Evolutionary conservation across 2,113 vertebrate species (phyloP), one percentile per base, ranked within the genome.

Genomic region (Rhodinocichla rosea): DNA sequence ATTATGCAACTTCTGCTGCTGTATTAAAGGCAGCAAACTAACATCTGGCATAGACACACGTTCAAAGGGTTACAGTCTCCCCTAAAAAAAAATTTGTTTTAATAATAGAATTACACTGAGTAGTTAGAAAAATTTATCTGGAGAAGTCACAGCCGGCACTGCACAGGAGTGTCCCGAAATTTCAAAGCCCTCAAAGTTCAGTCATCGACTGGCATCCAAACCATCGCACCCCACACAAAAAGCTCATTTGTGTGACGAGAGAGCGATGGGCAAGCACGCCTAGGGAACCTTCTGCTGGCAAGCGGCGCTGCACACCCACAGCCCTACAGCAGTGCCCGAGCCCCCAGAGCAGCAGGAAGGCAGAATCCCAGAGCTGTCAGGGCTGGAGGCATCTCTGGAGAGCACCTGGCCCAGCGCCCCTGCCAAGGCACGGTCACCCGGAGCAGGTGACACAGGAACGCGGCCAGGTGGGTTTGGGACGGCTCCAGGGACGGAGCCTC

Each of bases 231-330:
- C 4, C 64, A 42, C 7, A 33, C 33, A 42, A 17, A 42, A 22
- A 37, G 8, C 11, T 12, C 15, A 32, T 42, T 10, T 13, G 65
- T 37, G 42, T 71, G 45, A 7, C 5, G 11, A 28, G 33, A 39
- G 22, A 3, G 47, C 3, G 44, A 18, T 0, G 40, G 55, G 11
- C 9, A 17, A 8, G 15, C 1, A 15, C 7, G n/a, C 22, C 11
- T 2, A n/a, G 18, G 2, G 47, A 83, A 20, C 20, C 32, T 70
- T 13, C 16, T 14, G 78, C 45, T 30, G 45, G n/a, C 67, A 16
- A 70, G 40, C 8, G 24, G 16, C 62, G 28, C 4, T 10, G 37
- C 45, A 4, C 3, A 12, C 1, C 23, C 53, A 15, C 53, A 35
- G 59, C 73, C 42, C 2, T 1, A 4, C 8, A 33, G 3, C 42